phyloP scores from a whole-genome alignment of 1,140 invertebrate species.

The Coenobita brevimanus region DNA sequence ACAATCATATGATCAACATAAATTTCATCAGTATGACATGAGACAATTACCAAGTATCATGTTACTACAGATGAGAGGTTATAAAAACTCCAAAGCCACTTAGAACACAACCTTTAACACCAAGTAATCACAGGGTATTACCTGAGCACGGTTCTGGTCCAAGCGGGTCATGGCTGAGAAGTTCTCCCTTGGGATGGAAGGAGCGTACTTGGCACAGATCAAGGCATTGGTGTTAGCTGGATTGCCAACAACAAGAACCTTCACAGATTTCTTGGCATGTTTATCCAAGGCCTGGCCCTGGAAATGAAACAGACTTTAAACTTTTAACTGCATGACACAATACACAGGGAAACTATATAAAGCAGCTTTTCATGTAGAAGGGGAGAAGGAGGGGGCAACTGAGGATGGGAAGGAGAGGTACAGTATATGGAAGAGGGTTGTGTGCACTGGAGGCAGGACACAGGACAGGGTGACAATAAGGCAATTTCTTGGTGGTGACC shows the following conservation, averaged over 20 bases:
- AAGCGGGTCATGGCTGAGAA: constrained; percentile 98
- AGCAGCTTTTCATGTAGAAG: background rate
- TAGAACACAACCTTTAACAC: too few species aligned
- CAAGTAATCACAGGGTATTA: too few species aligned
- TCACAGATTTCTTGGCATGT: constrained; percentile 94
- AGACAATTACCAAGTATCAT: too few species aligned
- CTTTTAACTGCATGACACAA: too few species aligned
- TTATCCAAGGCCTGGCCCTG: constrained; percentile 93
- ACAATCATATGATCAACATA: too few species aligned
- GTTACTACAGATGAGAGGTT: background rate
- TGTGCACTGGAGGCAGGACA: background rate
- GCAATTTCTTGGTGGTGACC: too few species aligned
- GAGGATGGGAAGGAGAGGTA: background rate
- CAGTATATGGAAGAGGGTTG: background rate
- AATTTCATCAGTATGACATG: too few species aligned
- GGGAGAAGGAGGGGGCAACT: background rate
- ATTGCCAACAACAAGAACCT: constrained; percentile 98
- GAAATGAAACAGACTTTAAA: constrained; percentile 26
- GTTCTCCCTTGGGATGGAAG: constrained; percentile 96
- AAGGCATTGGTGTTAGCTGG: constrained; percentile 99
- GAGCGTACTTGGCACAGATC: constrained; percentile 97
- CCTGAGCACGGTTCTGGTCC: constrained; percentile 96
- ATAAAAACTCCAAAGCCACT: too few species aligned
- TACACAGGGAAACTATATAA: too few species aligned
- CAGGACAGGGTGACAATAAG: background rate